Evolutionary conservation across 2,113 vertebrate species (phyloP).

Genomic region (Sylvilagus bachmani): DNA sequence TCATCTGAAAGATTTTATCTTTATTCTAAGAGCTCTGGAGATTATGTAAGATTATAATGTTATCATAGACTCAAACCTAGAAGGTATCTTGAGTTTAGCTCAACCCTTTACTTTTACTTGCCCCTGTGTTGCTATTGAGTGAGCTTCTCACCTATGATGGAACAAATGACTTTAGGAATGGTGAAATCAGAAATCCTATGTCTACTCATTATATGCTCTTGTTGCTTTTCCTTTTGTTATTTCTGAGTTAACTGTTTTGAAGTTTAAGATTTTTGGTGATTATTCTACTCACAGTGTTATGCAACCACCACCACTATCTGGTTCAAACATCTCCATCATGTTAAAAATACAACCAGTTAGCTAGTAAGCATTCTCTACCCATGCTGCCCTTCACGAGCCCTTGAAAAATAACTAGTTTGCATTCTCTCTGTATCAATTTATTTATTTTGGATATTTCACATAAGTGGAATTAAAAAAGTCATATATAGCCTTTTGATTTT

Average conservation of each 20-base stretch:
- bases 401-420: background rate
- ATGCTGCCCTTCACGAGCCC: background rate
- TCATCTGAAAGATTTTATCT: background rate
- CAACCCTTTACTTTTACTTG: background rate
- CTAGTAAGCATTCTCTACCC: background rate
- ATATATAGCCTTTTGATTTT: background rate
- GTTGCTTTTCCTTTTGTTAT: background rate
- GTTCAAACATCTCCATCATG: background rate
- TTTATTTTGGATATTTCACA: background rate
- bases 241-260: background rate
- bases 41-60: background rate
- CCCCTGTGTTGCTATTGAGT: background rate
- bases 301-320: background rate
- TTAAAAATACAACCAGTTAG: background rate
- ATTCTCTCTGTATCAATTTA: background rate
- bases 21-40: background rate
- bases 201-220: too few relatives aligned
- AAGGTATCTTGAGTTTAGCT: background rate
- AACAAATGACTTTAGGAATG: background rate
- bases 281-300: background rate
- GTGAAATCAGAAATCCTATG: background rate
- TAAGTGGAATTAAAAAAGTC: background rate
- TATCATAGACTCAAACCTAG: background rate
- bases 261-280: background rate
- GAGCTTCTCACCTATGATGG: fast-evolving